Evolutionary conservation across 2,888 invertebrate species (phyloP), one percentile per base, ranked within the genome.

Genomic region (Atherix ibis): DNA sequence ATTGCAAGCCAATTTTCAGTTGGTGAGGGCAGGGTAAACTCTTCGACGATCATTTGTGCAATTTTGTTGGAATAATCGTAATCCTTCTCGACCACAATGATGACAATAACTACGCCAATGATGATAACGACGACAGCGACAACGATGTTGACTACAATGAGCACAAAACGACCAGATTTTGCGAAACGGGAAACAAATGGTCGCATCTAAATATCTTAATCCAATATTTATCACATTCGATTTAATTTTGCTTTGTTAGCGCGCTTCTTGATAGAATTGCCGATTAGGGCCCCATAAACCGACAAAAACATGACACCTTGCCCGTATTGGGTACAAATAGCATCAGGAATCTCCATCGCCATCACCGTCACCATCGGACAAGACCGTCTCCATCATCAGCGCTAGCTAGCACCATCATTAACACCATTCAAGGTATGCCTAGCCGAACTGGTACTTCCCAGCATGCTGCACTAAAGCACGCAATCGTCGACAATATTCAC

Each of bases 281-380:
- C 59, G 58, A 58, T 58, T 58, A 58, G 59, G 57, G 57, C 57
- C 54, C 56, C 52, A 58, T 58, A 58, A 58, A 58, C 54, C 59
- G 58, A 59, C 58, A 58, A 57, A 58, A 59, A 58, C 58, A 58
- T 58, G 58, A 59, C 59, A 58, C 34, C 32, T 28, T 40, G 32
- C 38, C 40, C 40, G 38, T 38, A 37, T 38, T 38, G 27, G 40
- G 34, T 40, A 40, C 40, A 40, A 40, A 40, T 38, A 26, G 15
- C n/a, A 29, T 17, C 14, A 19, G 5, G n/a, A 6, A 6, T n/a
- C 5, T 17, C 4, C 19, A 26, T n/a, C 32, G n/a, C n/a, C 17
- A 12, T 13, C 26, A 16, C 5, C 18, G 27, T 12, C 28, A 16
- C 12, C 27, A 28, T 19, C 34, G n/a, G n/a, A n/a, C n/a, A n/a